A percentile compares a stretch with the other conserved stretches of the same genome.
Conservation (phyloP, 37 sponge, comb jelly and placozoan species). For the Crambe crambe region DNA sequence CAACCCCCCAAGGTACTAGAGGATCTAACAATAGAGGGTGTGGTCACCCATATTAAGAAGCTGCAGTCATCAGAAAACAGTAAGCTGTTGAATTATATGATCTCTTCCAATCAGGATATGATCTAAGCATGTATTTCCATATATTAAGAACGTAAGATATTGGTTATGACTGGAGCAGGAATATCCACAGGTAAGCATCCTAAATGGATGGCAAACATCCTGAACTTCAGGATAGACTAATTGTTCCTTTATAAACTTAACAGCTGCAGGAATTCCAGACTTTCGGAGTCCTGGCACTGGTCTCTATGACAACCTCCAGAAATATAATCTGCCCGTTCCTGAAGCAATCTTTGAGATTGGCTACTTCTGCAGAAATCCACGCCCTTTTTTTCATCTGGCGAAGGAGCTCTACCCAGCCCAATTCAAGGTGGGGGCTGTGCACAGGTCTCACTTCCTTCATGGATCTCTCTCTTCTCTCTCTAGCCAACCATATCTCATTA, state of each 20-base stretch:
- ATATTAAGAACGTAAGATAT: constrained; percentile 54
- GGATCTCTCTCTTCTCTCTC: neutral
- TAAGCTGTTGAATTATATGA: neutral
- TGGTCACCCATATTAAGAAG: constrained; percentile 46
- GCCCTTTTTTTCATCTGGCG: constrained; percentile 88
- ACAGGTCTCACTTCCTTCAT: neutral
- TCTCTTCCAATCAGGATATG: neutral
- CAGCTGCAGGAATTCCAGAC: constrained; percentile 98
- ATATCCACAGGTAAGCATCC: constrained; percentile 81
- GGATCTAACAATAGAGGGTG: constrained; percentile 54
- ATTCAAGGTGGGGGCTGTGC: constrained; percentile 69
- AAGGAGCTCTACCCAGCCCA: constrained; percentile 94
- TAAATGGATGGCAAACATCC: neutral
- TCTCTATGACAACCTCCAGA: constrained; percentile 92
- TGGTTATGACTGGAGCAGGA: constrained; percentile 96
- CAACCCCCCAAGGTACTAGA: constrained; percentile 33
- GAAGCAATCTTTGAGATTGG: constrained; percentile 87
- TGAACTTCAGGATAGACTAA: neutral
- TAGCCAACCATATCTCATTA: constrained; percentile 94
- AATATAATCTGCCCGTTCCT: constrained; percentile 90
- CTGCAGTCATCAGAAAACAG: constrained; percentile 12
- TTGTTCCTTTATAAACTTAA: too few relatives aligned
- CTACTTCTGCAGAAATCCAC: constrained; percentile 88
- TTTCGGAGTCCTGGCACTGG: constrained; percentile 94
- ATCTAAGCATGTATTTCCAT: constrained; percentile 1